These are phyloP conservation scores for Apotomis betuletana DNA, from an alignment of 2,888 invertebrate species.

Conservation along the genomic window DNA sequence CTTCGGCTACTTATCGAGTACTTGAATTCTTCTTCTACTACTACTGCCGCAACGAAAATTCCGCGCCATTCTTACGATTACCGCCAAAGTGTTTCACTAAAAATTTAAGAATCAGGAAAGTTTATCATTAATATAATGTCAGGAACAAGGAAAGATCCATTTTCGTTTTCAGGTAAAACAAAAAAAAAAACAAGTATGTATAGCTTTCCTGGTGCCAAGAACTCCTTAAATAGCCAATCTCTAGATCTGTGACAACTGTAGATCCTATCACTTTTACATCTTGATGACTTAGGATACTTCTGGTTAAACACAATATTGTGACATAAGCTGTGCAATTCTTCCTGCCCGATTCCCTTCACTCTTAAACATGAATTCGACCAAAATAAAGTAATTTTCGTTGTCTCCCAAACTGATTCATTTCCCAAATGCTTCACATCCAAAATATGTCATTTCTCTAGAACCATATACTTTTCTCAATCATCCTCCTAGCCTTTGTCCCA, in stretches of 20 bases:
- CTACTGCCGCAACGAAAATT: background rate
- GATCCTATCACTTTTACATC: slow-evolving; percentile 59
- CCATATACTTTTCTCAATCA: no score
- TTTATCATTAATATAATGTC: background rate
- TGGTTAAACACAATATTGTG: slow-evolving; percentile 28
- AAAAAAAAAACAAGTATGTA: background rate
- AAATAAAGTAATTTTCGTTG: background rate
- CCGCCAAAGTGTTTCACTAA: background rate
- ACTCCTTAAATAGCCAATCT: background rate
- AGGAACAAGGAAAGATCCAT: background rate
- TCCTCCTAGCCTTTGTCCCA: no score
- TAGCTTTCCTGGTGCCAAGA: slow-evolving; percentile 21
- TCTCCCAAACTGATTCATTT: no score
- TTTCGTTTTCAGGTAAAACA: background rate
- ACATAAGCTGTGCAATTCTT: slow-evolving; percentile 42
- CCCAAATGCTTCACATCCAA: no score
- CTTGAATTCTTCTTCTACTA: no score
- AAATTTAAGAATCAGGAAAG: no score
- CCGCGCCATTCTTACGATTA: background rate
- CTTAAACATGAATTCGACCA: background rate
- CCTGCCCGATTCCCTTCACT: slow-evolving; percentile 20
- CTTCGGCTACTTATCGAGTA: no score
- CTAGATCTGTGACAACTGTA: slow-evolving; percentile 49
- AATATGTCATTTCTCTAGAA: no score
- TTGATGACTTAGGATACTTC: slow-evolving; percentile 31